These are phyloP conservation scores for Papilio dardanus DNA, from an alignment of 1,140 invertebrate species.

Conservation along the genomic window DNA sequence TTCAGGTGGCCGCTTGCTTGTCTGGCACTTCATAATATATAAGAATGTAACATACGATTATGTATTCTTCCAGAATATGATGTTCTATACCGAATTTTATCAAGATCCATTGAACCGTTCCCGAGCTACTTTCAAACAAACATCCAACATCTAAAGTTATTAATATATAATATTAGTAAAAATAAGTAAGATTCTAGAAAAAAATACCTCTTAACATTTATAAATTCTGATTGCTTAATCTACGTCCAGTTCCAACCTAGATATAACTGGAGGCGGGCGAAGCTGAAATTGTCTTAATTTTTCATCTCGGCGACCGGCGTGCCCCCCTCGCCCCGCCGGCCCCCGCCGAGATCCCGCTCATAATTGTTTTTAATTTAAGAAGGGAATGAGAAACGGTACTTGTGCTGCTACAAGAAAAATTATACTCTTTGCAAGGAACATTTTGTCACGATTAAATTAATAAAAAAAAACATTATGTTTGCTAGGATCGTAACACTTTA, in stretches of 20 bases:
- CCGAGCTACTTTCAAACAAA: no score
- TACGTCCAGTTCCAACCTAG: conserved; percentile 46
- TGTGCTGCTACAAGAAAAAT: conserved; percentile 66
- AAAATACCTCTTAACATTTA: not conserved
- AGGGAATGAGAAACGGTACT: conserved; percentile 67
- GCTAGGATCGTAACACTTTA: no score
- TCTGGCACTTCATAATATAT: no score
- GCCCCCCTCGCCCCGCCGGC: conserved; percentile 44
- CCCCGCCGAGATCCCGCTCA: conserved; percentile 48
- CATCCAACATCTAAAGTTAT: not conserved
- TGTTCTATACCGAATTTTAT: no score
- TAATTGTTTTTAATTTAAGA: conserved; percentile 80
- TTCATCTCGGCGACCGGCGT: conserved; percentile 65
- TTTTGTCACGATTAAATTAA: not conserved
- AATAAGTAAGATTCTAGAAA: not conserved
- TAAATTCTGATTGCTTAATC: conserved; percentile 34
- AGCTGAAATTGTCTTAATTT: conserved; percentile 80
- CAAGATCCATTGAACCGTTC: no score
- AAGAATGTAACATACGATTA: no score
- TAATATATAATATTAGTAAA: not conserved
- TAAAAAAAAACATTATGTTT: not conserved
- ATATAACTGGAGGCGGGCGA: conserved; percentile 59
- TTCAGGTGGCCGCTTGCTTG: no score
- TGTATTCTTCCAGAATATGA: no score
- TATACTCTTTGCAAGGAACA: conserved; percentile 37